Base-by-base conservation (phyloP, 37 sponge, comb jelly and placozoan genomes). In the Lycopodina hypogea region DNA sequence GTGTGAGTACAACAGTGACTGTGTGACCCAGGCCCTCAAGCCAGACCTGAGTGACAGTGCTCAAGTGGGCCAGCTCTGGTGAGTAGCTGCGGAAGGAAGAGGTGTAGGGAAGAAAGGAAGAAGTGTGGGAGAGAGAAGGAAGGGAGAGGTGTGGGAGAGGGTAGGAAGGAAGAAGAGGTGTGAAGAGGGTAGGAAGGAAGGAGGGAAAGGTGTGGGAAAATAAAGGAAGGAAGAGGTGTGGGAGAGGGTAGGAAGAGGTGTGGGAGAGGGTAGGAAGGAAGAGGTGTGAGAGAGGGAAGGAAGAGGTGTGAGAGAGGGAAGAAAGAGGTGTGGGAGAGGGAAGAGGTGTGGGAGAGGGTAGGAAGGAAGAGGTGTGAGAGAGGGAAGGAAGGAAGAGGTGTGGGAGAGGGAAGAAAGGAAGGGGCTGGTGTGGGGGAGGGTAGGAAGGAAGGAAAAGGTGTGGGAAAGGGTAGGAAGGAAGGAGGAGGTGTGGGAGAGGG, bases 61-160 rank as follows among this genome's bases (percentile, higher is more conserved):
- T 9, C 86, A 86, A 42, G 86, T 86, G 14, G 86, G 86, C 30
- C 60, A 30, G 4, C 39, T 86, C 56, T 86, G 86, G 86, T 72
- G 32, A 50, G 74, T 72, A 2, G 3, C 0, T 37, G 55, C 17
- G 17, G 55, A 53, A 17, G 17, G 17, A 53, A 19, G 55, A 19
- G n/a, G n/a, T n/a, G n/a, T n/a, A 9, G 4, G 48, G 48, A 9
- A 45, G 48, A 9, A 9, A 45, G 48, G 48, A 45, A 9, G 48
- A 9, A 45, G 48, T 4, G 48, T 12, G 48, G 48, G 48, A 12
- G 48, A 45, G 48, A 45, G 48, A 9, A 45, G 48, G 48, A 9
- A 45, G 48, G n/a, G n/a, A n/a, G 48, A 9, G 4, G 11, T 50
- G n/a, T 51, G 26, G 19, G 55, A 18, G 55, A n/a, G 26, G 39